Evolutionary conservation across 2,113 vertebrate species (phyloP).

Genomic region (Seriola dumerili): DNA sequence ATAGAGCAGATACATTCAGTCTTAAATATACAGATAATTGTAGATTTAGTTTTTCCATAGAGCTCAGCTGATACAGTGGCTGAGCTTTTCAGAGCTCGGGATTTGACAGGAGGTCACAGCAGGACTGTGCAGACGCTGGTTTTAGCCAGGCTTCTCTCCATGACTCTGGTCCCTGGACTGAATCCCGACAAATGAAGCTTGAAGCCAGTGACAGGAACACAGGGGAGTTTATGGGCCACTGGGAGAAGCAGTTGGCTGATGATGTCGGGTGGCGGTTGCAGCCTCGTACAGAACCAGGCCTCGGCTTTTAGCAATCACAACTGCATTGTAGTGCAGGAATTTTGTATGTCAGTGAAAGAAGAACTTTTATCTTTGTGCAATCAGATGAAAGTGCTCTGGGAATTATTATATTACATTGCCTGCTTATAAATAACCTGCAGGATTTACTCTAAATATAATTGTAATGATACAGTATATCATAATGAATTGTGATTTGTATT

Average conservation of each 20-base stretch:
- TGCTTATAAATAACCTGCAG: conserved; percentile 21
- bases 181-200: conserved; percentile 43
- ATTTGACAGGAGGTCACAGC: conserved; percentile 20
- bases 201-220: conserved; percentile 39
- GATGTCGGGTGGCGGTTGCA: conserved; percentile 22
- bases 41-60: conserved; percentile 9
- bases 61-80: background rate
- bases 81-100: conserved; percentile 12
- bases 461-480: conserved; percentile 12
- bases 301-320: conserved; percentile 44
- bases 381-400: conserved; percentile 30
- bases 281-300: conserved; percentile 2
- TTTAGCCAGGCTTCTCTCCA: conserved; percentile 25
- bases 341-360: background rate
- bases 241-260: conserved; percentile 30
- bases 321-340: background rate
- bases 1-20: conserved; percentile 1
- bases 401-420: background rate
- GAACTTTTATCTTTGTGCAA: conserved; percentile 40
- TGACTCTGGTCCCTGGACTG: conserved; percentile 26
- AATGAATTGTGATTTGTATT: conserved; percentile 24
- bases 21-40: conserved; percentile 27
- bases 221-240: conserved; percentile 5
- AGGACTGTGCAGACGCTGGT: conserved; percentile 11
- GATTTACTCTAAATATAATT: conserved; percentile 32